Evolutionary conservation across 2,113 vertebrate species (phyloP).

Genomic region (Heteronetta atricapilla): DNA sequence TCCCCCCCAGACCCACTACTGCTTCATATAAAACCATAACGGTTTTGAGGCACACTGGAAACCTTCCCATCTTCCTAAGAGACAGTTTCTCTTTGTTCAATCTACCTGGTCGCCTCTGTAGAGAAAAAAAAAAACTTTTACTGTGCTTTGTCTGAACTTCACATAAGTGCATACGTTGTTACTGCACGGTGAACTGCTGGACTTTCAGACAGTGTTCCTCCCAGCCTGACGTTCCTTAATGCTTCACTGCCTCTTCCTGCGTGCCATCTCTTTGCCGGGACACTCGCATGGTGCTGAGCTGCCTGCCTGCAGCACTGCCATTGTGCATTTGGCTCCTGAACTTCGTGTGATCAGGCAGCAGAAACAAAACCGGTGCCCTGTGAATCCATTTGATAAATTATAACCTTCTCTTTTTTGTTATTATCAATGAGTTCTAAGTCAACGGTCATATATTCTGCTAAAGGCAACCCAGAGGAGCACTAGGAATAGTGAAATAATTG

Average conservation of each 20-base stretch:
- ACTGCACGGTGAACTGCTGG: background rate
- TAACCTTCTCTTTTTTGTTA: background rate
- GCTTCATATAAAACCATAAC: constrained; percentile 28
- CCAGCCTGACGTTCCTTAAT: background rate
- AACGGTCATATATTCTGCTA: background rate
- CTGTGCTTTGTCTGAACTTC: background rate
- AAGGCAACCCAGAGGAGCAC: background rate
- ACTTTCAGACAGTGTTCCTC: background rate
- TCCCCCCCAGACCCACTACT: background rate
- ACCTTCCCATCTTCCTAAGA: background rate
- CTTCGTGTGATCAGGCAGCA: background rate
- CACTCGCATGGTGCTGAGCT: background rate
- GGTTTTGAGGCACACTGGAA: background rate
- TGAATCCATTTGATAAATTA: background rate
- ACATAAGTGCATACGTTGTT: background rate
- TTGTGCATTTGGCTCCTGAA: background rate
- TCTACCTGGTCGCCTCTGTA: background rate
- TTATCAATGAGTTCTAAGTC: background rate
- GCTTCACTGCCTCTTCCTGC: background rate
- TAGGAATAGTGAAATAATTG: background rate
- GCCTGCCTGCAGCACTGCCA: background rate
- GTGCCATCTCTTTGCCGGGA: background rate
- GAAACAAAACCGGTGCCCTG: background rate
- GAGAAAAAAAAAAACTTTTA: constrained; percentile 38
- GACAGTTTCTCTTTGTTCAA: constrained; percentile 1